Evolutionary conservation across 2,888 invertebrate genomes (phyloP).

Genomic region (Creontiades dilutus): DNA sequence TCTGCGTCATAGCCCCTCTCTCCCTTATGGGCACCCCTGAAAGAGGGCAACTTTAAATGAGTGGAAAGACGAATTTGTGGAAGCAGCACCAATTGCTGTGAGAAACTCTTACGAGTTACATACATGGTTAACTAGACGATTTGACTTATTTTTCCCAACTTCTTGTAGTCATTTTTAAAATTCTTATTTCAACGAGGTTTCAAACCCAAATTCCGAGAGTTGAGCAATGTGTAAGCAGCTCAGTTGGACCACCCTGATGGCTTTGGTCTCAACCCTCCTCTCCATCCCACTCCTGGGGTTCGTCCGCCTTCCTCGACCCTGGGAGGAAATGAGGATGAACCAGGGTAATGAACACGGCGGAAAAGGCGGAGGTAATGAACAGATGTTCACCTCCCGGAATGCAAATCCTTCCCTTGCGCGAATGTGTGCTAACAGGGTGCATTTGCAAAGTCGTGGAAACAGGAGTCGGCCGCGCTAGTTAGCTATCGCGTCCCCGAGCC

Average conservation of each 20-base stretch:
- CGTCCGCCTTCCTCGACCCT: neutral
- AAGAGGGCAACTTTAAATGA: too few species aligned
- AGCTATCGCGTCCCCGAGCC: slow-evolving; percentile 21
- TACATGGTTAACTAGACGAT: too few species aligned
- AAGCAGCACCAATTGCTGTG: too few species aligned
- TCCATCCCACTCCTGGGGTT: neutral
- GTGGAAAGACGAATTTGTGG: too few species aligned
- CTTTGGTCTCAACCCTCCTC: neutral
- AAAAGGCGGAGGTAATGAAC: slow-evolving; percentile 59
- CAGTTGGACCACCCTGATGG: neutral
- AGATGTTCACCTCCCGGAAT: slow-evolving; percentile 61
- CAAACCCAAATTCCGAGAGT: neutral
- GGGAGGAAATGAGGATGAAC: slow-evolving; percentile 50
- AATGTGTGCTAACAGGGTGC: slow-evolving; percentile 57
- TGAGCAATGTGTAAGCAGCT: neutral
- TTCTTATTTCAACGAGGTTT: neutral
- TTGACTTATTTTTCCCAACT: too few species aligned
- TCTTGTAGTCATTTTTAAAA: too few species aligned
- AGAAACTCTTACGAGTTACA: too few species aligned
- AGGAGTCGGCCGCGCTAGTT: slow-evolving; percentile 49
- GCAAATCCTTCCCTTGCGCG: slow-evolving; percentile 46
- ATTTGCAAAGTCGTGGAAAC: slow-evolving; percentile 66
- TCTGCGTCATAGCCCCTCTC: too few species aligned
- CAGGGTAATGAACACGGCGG: slow-evolving; percentile 42
- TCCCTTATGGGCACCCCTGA: too few species aligned